Evolutionary conservation across 2,888 invertebrate species (phyloP).

Genomic region (Thecocarcelia acutangulata): DNA sequence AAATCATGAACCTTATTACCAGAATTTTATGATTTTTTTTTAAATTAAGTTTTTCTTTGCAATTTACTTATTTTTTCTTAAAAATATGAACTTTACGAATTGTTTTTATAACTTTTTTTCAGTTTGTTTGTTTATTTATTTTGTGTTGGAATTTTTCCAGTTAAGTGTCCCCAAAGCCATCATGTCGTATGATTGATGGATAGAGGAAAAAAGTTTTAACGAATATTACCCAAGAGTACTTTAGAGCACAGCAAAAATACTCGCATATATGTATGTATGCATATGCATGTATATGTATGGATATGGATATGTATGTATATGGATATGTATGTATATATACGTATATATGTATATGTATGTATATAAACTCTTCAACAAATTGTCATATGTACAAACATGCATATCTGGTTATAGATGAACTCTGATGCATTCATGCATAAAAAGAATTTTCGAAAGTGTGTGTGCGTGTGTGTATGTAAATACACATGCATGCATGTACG

Average conservation of each 20-base stretch:
- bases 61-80: conserved; percentile 4
- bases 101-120: not conserved
- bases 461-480: not conserved
- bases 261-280: not conserved
- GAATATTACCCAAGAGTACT: conserved; percentile 13
- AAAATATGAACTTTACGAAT: conserved; percentile 7
- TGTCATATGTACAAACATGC: not conserved
- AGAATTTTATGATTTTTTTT: not conserved
- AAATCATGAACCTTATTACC: no score
- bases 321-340: no score
- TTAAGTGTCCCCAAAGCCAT: conserved; percentile 52
- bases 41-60: conserved; percentile 18
- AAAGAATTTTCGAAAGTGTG: conserved; percentile 10
- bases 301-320: not conserved
- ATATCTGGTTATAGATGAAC: conserved; percentile 24
- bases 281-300: not conserved
- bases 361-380: not conserved
- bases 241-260: not conserved
- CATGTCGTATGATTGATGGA: conserved; percentile 56
- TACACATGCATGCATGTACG: not conserved
- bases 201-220: conserved; percentile 1
- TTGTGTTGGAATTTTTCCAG: conserved; percentile 29
- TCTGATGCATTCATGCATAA: conserved; percentile 47
- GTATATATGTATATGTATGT: no score
- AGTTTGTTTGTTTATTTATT: conserved; percentile 14